phyloP scores from a whole-genome alignment of 2,113 vertebrate species.

The Micronisus gabar region DNA sequence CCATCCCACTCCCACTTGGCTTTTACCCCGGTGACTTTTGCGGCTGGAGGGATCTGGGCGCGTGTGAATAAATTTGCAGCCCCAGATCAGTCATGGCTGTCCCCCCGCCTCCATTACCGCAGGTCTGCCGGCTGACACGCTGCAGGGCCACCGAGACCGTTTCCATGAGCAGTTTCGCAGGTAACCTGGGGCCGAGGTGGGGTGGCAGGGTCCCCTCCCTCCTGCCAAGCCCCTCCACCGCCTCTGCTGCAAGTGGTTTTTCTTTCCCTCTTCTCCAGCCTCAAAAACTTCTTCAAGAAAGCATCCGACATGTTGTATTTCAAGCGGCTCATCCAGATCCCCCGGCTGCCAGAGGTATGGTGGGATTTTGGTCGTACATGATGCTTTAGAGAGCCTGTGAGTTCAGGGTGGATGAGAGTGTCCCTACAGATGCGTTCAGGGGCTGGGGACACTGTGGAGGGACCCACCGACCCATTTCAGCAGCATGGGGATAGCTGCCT shows the following conservation, averaged over 20 bases:
- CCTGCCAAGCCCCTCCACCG: not conserved
- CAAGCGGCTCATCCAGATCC: conserved; percentile 97
- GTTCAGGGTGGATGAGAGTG: not conserved
- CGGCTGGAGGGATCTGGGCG: not conserved
- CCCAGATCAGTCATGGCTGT: fast-evolving
- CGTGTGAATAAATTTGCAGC: fast-evolving
- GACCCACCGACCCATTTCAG: not conserved
- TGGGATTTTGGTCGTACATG: not conserved
- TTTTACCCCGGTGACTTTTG: not conserved
- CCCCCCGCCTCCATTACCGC: not conserved
- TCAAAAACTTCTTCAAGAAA: conserved; percentile 92
- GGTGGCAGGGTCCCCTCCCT: not conserved
- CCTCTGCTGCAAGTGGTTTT: not conserved
- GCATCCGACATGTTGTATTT: conserved; percentile 95
- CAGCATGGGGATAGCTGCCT: not conserved
- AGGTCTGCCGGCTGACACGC: conserved; percentile 92
- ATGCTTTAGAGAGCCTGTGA: not conserved
- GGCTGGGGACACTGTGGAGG: not conserved
- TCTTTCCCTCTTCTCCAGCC: conserved; percentile 64
- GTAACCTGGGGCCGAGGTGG: conserved; percentile 14
- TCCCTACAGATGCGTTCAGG: not conserved
- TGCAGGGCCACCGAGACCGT: conserved; percentile 94
- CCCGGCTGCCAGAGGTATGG: conserved; percentile 88
- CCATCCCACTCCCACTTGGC: fast-evolving
- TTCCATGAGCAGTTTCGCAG: conserved; percentile 97